Conservation (phyloP, 2,113 vertebrate genomes). For the Patagioenas fasciata region DNA sequence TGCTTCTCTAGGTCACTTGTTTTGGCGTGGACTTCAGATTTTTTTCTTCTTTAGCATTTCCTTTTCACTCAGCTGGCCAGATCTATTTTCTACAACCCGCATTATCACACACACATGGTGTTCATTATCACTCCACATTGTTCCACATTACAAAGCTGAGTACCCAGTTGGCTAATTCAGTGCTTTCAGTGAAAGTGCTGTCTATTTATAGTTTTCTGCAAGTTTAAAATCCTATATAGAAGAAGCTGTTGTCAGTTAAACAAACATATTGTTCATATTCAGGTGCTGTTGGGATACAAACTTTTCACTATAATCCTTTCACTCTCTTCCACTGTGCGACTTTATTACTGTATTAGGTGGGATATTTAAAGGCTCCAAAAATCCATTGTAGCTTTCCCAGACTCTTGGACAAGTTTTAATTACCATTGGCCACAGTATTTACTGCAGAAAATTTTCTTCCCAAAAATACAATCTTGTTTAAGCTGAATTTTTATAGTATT, state of each 20-base stretch:
- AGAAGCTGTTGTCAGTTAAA: constrained; percentile 56
- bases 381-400: not conserved
- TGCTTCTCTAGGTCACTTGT: constrained; percentile 40
- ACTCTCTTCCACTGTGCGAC: not conserved
- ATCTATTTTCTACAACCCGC: constrained; percentile 63
- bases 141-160: constrained; percentile 60
- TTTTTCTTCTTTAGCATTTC: constrained; percentile 59
- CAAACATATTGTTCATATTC: constrained; percentile 25
- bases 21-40: constrained; percentile 53
- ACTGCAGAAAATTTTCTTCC: not conserved
- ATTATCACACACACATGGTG: constrained; percentile 75
- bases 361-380: constrained; percentile 23
- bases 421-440: not conserved
- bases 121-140: constrained; percentile 76
- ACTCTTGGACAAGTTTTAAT: constrained; percentile 11
- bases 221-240: constrained; percentile 1
- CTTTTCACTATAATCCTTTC: constrained; percentile 34
- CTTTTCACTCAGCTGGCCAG: constrained; percentile 62
- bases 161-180: constrained; percentile 70
- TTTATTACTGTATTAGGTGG: not conserved
- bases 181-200: constrained; percentile 66
- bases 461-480: not conserved
- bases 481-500: not conserved
- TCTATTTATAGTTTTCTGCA: constrained; percentile 59
- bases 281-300: constrained; percentile 43